Conservation (phyloP, 2,797 vertebrate genomes). For the Lagorchestes hirsutus region DNA sequence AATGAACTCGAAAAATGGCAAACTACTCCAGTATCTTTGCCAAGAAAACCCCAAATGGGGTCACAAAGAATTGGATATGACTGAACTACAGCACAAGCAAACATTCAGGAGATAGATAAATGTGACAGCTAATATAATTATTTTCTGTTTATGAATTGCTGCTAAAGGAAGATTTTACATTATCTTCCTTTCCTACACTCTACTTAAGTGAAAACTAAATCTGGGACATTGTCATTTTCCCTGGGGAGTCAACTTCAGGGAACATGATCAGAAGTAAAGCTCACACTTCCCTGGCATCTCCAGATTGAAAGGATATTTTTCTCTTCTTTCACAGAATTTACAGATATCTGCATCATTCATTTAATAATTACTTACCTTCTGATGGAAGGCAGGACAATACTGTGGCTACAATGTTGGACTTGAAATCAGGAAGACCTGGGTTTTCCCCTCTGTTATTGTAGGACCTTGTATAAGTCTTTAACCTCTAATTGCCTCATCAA, state of each 20-base stretch:
- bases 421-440: background rate
- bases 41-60: background rate
- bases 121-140: background rate
- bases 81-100: background rate
- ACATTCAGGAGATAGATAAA: background rate
- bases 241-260: background rate
- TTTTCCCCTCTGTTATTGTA: background rate
- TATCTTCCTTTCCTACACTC: background rate
- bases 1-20: background rate
- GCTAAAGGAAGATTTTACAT: background rate
- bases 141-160: background rate
- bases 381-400: background rate
- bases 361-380: background rate
- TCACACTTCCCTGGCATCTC: background rate
- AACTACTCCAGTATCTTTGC: background rate
- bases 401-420: background rate
- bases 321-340: background rate
- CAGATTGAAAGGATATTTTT: background rate
- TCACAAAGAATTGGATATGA: background rate
- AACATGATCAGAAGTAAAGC: background rate
- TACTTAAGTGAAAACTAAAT: fast-evolving
- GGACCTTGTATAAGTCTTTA: background rate
- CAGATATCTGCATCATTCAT: background rate
- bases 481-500: background rate
- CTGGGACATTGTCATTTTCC: background rate